phyloP scores from a whole-genome alignment of 2,113 vertebrate genomes.

The Opisthocomus hoazin region DNA sequence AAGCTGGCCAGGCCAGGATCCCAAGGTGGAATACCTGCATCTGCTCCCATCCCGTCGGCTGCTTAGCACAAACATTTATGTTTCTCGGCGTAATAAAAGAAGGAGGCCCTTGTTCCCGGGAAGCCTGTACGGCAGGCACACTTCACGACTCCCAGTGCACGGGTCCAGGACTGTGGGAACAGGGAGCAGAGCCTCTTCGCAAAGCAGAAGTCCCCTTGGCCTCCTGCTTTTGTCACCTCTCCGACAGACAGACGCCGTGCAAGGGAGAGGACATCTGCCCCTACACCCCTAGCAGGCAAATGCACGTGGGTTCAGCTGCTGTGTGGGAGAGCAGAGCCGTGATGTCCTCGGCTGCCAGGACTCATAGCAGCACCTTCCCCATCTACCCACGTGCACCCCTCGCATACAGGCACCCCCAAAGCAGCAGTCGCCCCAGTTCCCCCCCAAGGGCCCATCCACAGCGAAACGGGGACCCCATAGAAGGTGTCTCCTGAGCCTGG shows the following conservation, averaged over 20 bases:
- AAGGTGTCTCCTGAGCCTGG: background rate
- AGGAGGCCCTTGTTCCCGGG: background rate
- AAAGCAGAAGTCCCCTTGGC: background rate
- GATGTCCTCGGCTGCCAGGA: background rate
- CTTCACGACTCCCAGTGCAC: background rate
- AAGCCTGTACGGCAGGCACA: background rate
- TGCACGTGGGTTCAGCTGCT: background rate
- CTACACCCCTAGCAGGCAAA: background rate
- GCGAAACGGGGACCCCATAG: background rate
- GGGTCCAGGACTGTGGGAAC: background rate
- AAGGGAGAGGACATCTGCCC: background rate
- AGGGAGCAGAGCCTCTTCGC: background rate
- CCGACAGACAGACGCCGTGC: background rate
- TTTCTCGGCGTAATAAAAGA: background rate
- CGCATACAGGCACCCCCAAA: rapidly evolving
- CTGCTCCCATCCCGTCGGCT: background rate
- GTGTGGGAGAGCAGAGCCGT: background rate
- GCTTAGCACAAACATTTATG: background rate
- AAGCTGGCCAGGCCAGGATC: background rate
- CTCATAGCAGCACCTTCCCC: background rate
- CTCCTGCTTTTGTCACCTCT: background rate
- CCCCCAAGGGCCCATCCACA: background rate
- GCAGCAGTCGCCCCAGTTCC: background rate
- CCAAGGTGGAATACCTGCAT: constrained; percentile 36
- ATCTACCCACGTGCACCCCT: rapidly evolving